Evolutionary conservation across 2,888 invertebrate genomes (phyloP), one percentile per base, ranked within the genome.

Genomic region (Agapostemon virescens): DNA sequence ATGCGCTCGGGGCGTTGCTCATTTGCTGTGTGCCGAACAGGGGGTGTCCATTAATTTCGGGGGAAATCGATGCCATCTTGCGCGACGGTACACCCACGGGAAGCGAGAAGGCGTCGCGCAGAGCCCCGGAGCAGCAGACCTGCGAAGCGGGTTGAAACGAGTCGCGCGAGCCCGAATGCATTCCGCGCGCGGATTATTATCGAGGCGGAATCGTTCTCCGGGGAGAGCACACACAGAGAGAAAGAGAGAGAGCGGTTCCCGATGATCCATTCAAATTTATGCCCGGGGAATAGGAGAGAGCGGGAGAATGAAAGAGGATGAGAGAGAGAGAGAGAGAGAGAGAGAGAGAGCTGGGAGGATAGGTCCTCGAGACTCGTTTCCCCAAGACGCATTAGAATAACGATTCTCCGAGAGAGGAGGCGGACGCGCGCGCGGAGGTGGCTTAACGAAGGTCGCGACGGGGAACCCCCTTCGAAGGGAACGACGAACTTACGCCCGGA

Each of bases 191-290:
- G 42, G 66, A 74, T 45, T n/a, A 40, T 79, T 58, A 36, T 73
- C 58, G 69, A 11, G 74, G 38, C 26, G 30, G 68, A 52, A 72
- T 68, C 68, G 67, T 70, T 42, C 15, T 15, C 42, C 67, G 73
- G 13, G 69, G 23, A 13, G 33, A 23, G 13, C n/a, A 64, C 49
- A n/a, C n/a, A n/a, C n/a, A n/a, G n/a, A n/a, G n/a, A n/a, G n/a
- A n/a, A n/a, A n/a, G n/a, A n/a, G n/a, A n/a, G n/a, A n/a, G n/a
- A n/a, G n/a, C n/a, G n/a, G 30, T 33, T 61, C 55, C 42, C 82
- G 83, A 85, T 87, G 81, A 89, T 89, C 86, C 87, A 90, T 91
- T 91, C 86, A 90, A 90, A 92, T 91, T 90, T 91, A 90, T 90
- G 87, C 89, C 9, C 26, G 26, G 61, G 6, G 61, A 74, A 77